Conservation (phyloP, 1,140 invertebrate genomes). For the Papilio xuthus region DNA sequence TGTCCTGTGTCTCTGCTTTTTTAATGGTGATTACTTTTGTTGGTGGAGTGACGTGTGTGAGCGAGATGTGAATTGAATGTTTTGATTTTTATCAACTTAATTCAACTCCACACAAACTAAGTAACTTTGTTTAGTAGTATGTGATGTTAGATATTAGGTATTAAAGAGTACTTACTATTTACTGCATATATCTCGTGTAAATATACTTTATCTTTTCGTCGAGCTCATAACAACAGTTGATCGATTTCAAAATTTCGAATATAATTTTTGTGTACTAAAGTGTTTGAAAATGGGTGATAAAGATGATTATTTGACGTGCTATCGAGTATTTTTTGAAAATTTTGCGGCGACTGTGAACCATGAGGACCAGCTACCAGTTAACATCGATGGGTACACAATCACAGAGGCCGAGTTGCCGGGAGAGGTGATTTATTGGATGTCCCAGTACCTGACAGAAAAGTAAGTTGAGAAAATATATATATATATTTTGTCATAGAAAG, state of each 20-base stretch:
- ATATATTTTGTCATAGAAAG: background rate
- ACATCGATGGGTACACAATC: conserved; percentile 86
- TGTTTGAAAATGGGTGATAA: conserved; percentile 75
- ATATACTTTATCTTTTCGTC: conserved; percentile 33
- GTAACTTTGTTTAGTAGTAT: conserved; percentile 44
- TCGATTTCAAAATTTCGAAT: conserved; percentile 57
- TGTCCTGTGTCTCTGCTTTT: background rate
- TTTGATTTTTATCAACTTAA: conserved; percentile 62
- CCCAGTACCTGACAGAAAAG: conserved; percentile 90
- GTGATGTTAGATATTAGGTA: conserved; percentile 48
- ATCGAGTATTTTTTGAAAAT: conserved; percentile 86
- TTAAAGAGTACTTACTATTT: conserved; percentile 47
- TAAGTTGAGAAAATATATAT: conserved; percentile 78
- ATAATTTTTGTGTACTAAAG: conserved; percentile 47
- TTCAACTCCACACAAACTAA: conserved; percentile 41
- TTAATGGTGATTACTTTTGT: conserved; percentile 38
- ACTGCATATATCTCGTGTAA: conserved; percentile 25
- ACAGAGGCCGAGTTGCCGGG: conserved; percentile 87
- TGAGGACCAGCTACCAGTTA: conserved; percentile 88
- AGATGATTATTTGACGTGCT: conserved; percentile 86
- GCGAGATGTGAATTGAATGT: conserved; percentile 68
- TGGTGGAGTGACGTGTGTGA: conserved; percentile 58
- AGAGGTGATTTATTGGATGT: conserved; percentile 89
- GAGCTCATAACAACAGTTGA: conserved; percentile 55
- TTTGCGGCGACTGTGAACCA: conserved; percentile 85